Percentiles rank a stretch among this genome's conserved stretches.
Evolutionary conservation across 2,113 vertebrate species (phyloP).

Genomic region (Paradoxurus hermaphroditus): DNA sequence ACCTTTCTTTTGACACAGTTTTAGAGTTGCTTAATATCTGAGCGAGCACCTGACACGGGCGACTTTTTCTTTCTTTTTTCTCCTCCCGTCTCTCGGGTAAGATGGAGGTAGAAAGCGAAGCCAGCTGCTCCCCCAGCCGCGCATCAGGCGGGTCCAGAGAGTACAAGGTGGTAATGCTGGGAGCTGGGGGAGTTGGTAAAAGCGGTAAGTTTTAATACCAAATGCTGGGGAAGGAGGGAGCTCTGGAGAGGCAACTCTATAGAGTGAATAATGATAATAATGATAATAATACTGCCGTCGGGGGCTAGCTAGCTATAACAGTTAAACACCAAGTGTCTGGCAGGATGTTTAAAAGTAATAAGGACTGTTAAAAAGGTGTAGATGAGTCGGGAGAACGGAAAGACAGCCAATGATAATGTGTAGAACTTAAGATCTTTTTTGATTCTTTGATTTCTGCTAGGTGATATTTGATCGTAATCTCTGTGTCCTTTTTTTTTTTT

Average conservation of each 20-base stretch:
- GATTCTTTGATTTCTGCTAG: background rate
- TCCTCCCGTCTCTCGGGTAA: conserved; percentile 66
- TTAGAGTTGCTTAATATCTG: conserved; percentile 78
- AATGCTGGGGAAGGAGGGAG: conserved; percentile 34
- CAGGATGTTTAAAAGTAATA: conserved; percentile 34
- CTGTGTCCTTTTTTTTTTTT: background rate
- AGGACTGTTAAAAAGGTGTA: background rate
- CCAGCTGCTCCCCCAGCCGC: conserved; percentile 66
- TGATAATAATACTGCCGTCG: background rate
- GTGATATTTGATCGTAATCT: background rate
- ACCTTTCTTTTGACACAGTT: conserved; percentile 74
- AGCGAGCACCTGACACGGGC: conserved; percentile 73
- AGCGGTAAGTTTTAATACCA: conserved; percentile 82
- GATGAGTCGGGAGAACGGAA: conserved; percentile 71
- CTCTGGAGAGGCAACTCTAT: background rate
- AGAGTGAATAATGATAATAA: background rate
- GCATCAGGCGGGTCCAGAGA: conserved; percentile 80
- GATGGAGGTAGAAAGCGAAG: conserved; percentile 83
- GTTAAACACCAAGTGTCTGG: background rate
- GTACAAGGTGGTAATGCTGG: conserved; percentile 86
- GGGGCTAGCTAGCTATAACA: background rate
- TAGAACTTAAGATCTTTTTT: conserved; percentile 18
- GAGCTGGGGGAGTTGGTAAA: conserved; percentile 85
- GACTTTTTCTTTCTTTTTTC: conserved; percentile 61
- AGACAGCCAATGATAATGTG: background rate